phyloP scores from a whole-genome alignment of 1,140 invertebrate genomes.

The Solen grandis region DNA sequence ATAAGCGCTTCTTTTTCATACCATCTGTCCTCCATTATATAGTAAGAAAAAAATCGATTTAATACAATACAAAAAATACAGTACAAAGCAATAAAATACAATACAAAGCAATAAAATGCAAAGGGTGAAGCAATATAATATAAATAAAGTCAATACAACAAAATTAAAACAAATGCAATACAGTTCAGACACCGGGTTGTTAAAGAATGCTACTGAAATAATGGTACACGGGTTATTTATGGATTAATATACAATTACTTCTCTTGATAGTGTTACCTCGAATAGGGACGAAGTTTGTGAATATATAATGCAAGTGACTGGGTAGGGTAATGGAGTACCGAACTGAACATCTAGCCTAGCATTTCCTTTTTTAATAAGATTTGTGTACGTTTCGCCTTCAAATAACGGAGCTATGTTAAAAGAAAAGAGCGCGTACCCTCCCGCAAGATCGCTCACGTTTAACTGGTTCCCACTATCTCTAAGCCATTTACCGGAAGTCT shows the following conservation, averaged over 20 bases:
- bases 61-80: neutral
- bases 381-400: neutral
- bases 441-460: too few relatives aligned
- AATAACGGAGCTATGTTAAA: too few relatives aligned
- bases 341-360: slow-evolving; percentile 39
- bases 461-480: too few relatives aligned
- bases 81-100: neutral
- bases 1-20: slow-evolving; percentile 1
- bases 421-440: too few relatives aligned
- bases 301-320: slow-evolving; percentile 13
- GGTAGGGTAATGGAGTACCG: neutral
- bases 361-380: slow-evolving; percentile 42
- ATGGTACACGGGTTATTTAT: neutral
- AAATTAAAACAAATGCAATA: too few relatives aligned
- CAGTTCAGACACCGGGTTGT: too few relatives aligned
- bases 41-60: neutral
- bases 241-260: slow-evolving; percentile 4
- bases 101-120: neutral
- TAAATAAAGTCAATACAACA: too few relatives aligned
- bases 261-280: slow-evolving; percentile 14
- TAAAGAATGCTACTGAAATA: too few relatives aligned
- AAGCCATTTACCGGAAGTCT: too few relatives aligned
- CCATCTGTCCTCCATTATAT: neutral
- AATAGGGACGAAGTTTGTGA: neutral
- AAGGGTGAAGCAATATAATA: neutral